A percentile compares a stretch with the other conserved stretches of the same genome.
These are phyloP conservation scores for Chymomyza fuscimana DNA, from an alignment of 2,888 invertebrate genomes.

Conservation along the genomic window DNA sequence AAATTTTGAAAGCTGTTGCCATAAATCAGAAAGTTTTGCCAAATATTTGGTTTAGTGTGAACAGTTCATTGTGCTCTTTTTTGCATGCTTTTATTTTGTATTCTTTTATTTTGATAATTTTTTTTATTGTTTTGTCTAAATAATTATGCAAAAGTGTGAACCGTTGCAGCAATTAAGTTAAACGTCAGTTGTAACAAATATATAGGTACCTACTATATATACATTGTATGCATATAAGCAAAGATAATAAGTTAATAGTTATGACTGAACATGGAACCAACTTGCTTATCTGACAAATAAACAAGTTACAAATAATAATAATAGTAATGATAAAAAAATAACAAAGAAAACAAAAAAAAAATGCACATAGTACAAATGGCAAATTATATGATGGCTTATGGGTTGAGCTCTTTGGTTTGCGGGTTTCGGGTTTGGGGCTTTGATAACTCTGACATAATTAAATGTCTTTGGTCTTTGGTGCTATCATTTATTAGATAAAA, in stretches of 20 bases:
- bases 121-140: slow-evolving; percentile 14
- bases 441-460: background rate
- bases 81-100: background rate
- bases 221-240: background rate
- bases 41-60: background rate
- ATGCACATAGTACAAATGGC: background rate
- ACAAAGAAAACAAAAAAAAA: no score
- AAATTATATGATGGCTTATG: background rate
- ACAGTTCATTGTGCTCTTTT: background rate
- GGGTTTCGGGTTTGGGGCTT: background rate
- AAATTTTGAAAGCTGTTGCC: no score
- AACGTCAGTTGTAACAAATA: background rate
- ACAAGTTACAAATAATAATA: background rate
- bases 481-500: background rate
- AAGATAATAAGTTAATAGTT: background rate
- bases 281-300: background rate
- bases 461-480: background rate
- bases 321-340: background rate
- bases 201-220: background rate
- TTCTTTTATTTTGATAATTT: background rate
- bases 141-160: slow-evolving; percentile 27
- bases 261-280: background rate
- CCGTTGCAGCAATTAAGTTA: slow-evolving; percentile 2
- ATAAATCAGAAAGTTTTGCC: background rate
- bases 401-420: background rate